Conservation (phyloP, 2,888 invertebrate species). For the Escarpia spicata region DNA sequence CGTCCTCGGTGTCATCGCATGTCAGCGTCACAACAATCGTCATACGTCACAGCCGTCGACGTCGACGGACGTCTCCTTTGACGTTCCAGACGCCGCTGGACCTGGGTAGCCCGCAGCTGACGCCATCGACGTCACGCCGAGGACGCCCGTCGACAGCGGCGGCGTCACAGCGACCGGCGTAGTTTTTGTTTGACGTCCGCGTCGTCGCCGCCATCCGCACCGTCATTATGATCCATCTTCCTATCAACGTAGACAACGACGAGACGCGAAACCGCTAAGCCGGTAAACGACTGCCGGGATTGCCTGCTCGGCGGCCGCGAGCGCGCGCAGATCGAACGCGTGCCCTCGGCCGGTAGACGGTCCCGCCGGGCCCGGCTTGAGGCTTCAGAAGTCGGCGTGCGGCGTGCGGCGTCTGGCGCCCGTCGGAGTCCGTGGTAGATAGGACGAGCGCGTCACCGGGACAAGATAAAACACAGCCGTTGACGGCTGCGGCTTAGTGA, state of each 20-base stretch:
- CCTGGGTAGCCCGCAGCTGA: neutral
- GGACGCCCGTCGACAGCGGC: neutral
- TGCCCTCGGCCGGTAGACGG: neutral
- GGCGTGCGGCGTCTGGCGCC: neutral
- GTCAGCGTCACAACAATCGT: too few relatives aligned
- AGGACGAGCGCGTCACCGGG: neutral
- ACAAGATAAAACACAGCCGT: neutral
- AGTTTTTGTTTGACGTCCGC: neutral
- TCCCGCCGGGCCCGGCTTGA: neutral
- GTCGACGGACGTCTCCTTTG: too few relatives aligned
- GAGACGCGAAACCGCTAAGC: neutral
- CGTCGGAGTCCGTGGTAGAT: neutral
- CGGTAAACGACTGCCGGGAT: constrained; percentile 16
- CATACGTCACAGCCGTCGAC: too few relatives aligned
- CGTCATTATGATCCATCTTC: neutral
- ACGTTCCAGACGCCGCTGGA: neutral
- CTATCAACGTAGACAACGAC: neutral
- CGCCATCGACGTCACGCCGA: neutral
- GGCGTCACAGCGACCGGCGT: neutral
- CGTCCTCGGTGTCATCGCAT: too few relatives aligned
- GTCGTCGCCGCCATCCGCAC: neutral
- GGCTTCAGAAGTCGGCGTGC: neutral
- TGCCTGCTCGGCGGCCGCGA: neutral
- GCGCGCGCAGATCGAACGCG: neutral
- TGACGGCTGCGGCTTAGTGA: neutral